Evolutionary conservation across 2,888 invertebrate species (phyloP), one percentile per base, ranked within the genome.

Genomic region (Epinotia nisella): DNA sequence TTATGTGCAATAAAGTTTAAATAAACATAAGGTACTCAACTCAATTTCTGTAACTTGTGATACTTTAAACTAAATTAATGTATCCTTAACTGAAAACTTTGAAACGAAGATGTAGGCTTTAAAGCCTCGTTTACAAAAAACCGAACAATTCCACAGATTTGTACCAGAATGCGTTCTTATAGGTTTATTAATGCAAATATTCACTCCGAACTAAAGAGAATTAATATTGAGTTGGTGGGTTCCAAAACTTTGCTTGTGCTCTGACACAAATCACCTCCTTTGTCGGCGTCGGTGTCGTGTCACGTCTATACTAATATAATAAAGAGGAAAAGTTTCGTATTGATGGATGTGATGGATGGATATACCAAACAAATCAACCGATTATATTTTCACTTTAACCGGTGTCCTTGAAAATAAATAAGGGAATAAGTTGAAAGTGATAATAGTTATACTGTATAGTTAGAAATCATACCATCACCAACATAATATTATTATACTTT

Each of bases 211-310:
- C 84, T 84, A 85, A 85, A 87, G 83, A 85, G 83, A 87, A 87
- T 88, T 88, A 88, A 88, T 88, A 87, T 85, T 84, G 81, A 82
- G 86, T 86, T 86, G 79, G 80, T 79, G 82, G 83, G 84, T 84
- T 75, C 69, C 65, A 75, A 75, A 87, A 86, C 82, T 87, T 86
- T 76, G 81, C 78, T 64, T 71, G 69, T 53, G 45, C 17, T 62
- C 59, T 76, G 74, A 80, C 82, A 80, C 83, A 86, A 88, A 88
- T 87, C 83, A 81, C 80, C 81, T 80, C 76, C 78, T 76, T 78
- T 75, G 76, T 76, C 70, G 71, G 61, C 73, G 71, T 68, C 70
- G 76, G 77, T 78, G 78, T 68, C 56, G 76, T 74, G 73, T 58
- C 64, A 60, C 59, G 65, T 56, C 71, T 74, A 53, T 65, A 76